phyloP scores from a whole-genome alignment of 1,140 invertebrate species.

The Cylas formicarius region DNA sequence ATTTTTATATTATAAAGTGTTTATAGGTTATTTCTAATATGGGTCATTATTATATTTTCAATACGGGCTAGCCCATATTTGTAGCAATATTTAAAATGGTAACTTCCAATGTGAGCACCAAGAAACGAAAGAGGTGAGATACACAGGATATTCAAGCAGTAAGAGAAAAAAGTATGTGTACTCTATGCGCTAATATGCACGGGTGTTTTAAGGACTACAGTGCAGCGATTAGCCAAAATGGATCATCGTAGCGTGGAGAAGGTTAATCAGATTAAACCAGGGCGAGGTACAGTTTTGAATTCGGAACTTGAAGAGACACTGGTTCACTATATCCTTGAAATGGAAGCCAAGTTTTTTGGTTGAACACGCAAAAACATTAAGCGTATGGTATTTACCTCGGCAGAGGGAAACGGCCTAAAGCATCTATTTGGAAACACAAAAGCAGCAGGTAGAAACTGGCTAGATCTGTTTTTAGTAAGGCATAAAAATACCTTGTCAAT shows the following conservation, averaged over 20 bases:
- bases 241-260: conserved; percentile 5
- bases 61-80: background rate
- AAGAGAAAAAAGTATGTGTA: conserved; percentile 6
- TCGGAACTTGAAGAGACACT: background rate
- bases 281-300: conserved; percentile 2
- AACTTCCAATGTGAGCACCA: background rate
- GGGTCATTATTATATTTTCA: background rate
- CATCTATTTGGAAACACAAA: conserved; percentile 5
- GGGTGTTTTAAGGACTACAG: conserved; percentile 3
- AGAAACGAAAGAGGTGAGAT: background rate
- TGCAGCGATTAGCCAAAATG: conserved; percentile 5
- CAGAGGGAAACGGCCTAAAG: conserved; percentile 5
- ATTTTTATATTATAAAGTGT: background rate
- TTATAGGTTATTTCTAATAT: conserved; percentile 3
- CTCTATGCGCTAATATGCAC: background rate
- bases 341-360: conserved; percentile 6
- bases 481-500: conserved; percentile 6
- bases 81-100: conserved; percentile 5
- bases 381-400: conserved; percentile 6
- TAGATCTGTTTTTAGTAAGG: conserved; percentile 11
- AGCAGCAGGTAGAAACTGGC: conserved; percentile 1
- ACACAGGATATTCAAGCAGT: conserved; percentile 3
- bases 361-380: conserved; percentile 3
- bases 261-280: conserved; percentile 3
- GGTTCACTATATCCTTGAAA: conserved; percentile 7